A percentile compares a stretch with the other conserved stretches of the same genome.
Conservation (phyloP, 2,888 invertebrate species). For the Ormyrus labotus region DNA sequence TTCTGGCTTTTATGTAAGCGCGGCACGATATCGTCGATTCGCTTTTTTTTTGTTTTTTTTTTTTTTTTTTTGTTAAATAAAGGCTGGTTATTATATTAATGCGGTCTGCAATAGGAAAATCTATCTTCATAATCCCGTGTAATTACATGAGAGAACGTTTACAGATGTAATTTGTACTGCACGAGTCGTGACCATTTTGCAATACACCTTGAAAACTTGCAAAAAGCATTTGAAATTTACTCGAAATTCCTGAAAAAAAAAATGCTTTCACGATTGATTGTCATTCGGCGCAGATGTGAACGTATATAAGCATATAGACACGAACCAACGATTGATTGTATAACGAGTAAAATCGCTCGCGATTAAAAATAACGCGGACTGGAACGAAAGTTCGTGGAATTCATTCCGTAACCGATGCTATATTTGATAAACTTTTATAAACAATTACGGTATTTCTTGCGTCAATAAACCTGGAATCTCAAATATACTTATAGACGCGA, state of each 20-base stretch:
- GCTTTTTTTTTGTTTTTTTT: not conserved
- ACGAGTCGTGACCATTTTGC: too few species aligned
- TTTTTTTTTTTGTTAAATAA: not conserved
- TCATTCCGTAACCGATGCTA: constrained; percentile 28
- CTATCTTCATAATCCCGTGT: too few species aligned
- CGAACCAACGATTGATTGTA: not conserved
- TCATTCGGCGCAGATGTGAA: too few species aligned
- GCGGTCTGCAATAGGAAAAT: too few species aligned
- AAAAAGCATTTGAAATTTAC: too few species aligned
- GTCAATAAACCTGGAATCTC: not conserved
- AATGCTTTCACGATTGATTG: too few species aligned
- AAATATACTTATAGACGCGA: not conserved
- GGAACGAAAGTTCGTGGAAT: constrained; percentile 31
- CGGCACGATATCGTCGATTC: constrained; percentile 7
- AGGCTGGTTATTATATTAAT: too few species aligned
- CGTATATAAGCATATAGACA: not conserved
- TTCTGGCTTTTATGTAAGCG: constrained; percentile 21
- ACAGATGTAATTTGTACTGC: too few species aligned
- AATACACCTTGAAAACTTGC: too few species aligned
- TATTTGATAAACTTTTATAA: constrained; percentile 30
- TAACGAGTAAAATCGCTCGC: constrained; percentile 17
- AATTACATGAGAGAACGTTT: too few species aligned
- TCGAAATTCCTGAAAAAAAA: too few species aligned
- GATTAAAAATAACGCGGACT: constrained; percentile 31
- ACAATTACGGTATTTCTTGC: constrained; percentile 24